phyloP scores from a whole-genome alignment of 2,797 vertebrate species.

The Sciaenops ocellatus region DNA sequence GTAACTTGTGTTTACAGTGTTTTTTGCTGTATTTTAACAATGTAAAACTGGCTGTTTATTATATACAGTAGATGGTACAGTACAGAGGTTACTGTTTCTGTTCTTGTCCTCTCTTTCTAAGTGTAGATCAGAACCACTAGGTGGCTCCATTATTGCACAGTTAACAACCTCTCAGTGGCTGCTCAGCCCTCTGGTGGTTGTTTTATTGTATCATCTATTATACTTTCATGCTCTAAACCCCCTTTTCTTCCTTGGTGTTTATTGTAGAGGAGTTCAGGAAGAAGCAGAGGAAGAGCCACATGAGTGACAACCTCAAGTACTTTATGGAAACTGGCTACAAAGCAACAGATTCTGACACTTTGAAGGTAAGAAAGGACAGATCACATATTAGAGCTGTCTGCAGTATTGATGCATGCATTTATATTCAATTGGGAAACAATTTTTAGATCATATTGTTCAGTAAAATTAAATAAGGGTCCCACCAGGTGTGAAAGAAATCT shows the following conservation, averaged over 20 bases:
- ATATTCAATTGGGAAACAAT: background rate
- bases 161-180: background rate
- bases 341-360: slow-evolving; percentile 54
- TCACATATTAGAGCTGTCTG: rapidly evolving
- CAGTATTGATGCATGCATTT: background rate
- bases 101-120: too few species aligned
- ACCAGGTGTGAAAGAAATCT: background rate
- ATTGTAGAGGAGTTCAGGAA: slow-evolving; percentile 83
- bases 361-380: slow-evolving; percentile 69
- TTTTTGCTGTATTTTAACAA: background rate
- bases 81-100: background rate
- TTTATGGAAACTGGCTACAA: slow-evolving; percentile 68
- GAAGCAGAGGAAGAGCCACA: slow-evolving; percentile 78
- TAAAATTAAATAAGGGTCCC: background rate
- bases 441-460: background rate
- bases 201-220: background rate
- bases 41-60: too few species aligned
- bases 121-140: background rate
- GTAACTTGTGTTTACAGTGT: background rate
- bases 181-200: background rate
- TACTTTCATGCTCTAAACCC: background rate
- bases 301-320: slow-evolving; percentile 79
- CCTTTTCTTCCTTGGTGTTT: background rate
- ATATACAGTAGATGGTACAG: too few species aligned
- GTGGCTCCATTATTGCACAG: background rate